Evolutionary conservation across 2,113 vertebrate species (phyloP), one percentile per base, ranked within the genome.

Genomic region (Sciurus niger): DNA sequence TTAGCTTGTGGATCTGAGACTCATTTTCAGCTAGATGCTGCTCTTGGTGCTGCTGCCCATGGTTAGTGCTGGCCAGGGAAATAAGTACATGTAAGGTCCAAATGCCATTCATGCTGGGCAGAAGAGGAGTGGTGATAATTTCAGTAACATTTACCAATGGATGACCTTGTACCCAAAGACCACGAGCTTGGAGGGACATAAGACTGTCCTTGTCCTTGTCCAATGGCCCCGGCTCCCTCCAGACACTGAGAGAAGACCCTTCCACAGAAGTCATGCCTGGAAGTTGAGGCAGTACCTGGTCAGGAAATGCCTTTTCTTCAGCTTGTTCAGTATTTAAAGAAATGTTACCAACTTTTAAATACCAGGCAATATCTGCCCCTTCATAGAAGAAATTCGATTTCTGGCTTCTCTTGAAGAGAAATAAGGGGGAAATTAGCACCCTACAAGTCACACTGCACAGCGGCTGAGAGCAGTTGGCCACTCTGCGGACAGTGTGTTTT

Each of bases 361-460:
- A 37, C 37, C 37, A 37, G 37, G 37, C 37, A 37, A 37, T 37
- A 28, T 6, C 16, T 48, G 53, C 83, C n/a, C 18, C 20, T 25
- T 63, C 70, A 14, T 40, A 48, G 51, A 53, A 68, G 1, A 53
- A 37, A 73, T 68, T 10, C 40, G 43, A 70, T 30, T 53, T 43
- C 34, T 72, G 53, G 74, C 17, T 80, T 89, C 63, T 87, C 18
- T 89, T 12, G 20, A 18, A 82, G 74, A 90, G 40, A 68, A 90
- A 34, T 34, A 46, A 78, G 84, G 30, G 34, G 2, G 24, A 30
- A 30, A 60, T 6, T 6, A 20, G 22, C 30, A 53, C 40, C 18
- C 40, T 58, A 40, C n/a, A 16, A 30, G 28, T 17, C 14, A 6
- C 20, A 2, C 1, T 6, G 2, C 40, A 11, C 13, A 3, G 40